These are phyloP conservation scores for Cheilosia scutellata DNA, from an alignment of 2,888 invertebrate genomes.

Conservation along the genomic window DNA sequence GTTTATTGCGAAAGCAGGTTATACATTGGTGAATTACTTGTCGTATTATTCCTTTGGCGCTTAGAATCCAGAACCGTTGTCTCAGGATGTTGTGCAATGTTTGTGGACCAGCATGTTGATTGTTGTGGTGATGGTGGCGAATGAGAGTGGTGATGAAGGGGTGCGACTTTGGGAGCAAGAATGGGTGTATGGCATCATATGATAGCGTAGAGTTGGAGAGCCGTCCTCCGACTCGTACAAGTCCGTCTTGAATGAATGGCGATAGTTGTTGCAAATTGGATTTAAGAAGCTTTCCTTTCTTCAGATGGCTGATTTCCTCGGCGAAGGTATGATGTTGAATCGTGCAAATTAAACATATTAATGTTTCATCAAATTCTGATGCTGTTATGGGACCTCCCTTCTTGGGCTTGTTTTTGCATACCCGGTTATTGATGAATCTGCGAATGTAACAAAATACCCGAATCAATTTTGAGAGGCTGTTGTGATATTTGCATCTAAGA, in stretches of 20 bases:
- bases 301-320: constrained; percentile 5
- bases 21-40: constrained; percentile 11
- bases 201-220: constrained; percentile 2
- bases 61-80: constrained; percentile 23
- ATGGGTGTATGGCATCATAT: constrained; percentile 27
- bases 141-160: constrained; percentile 15
- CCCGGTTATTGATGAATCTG: constrained; percentile 21
- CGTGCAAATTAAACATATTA: not conserved
- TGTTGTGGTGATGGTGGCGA: constrained; percentile 9
- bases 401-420: constrained; percentile 13
- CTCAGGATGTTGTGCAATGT: constrained; percentile 24
- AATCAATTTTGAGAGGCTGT: not conserved
- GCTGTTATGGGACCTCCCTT: constrained; percentile 15
- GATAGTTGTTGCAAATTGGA: not conserved
- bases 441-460: constrained; percentile 14
- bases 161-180: constrained; percentile 26
- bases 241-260: constrained; percentile 23
- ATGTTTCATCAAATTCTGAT: constrained; percentile 20
- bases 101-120: constrained; percentile 15
- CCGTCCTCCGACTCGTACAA: constrained; percentile 36
- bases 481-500: constrained; percentile 9
- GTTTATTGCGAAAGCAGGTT: constrained; percentile 25
- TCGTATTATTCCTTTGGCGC: constrained; percentile 11
- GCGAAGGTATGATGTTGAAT: constrained; percentile 18
- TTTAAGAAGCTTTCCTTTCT: not conserved